Evolutionary conservation across 2,888 invertebrate genomes (phyloP), one percentile per base, ranked within the genome.

Genomic region (Tridacna gigas): DNA sequence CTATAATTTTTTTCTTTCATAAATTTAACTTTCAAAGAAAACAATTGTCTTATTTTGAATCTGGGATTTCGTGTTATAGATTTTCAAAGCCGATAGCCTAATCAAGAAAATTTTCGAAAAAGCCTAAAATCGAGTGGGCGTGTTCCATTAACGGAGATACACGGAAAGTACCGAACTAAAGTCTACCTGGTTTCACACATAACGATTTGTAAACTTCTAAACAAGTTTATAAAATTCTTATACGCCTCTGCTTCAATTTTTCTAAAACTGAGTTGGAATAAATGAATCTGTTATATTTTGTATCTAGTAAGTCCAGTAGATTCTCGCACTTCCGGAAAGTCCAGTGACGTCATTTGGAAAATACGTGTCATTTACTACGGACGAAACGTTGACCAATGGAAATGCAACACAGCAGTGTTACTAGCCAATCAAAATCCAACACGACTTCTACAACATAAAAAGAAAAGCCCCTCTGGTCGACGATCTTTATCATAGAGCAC

Each of bases 371-470:
- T 80, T 86, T 65, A 81, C 71, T 82, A 56, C 65, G 76, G 47
- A 60, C 67, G 75, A 82, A 77, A 88, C 87, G 87, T 89, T 82
- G 81, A 79, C 89, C 89, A 89, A 89, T 89, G 77, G 84, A 74
- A 89, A 74, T 60, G 15, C 60, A 82, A 80, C 89, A 88, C 88
- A 88, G 79, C 61, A 66, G 82, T 74, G 60, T 51, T 51, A 66
- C 71, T 74, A 77, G 45, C 89, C 89, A 89, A 89, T 88, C 76
- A 80, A 37, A 84, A 85, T 61, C 74, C 73, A 83, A 86, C 89
- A 89, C 89, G 89, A 89, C 75, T 78, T 77, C 47, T 28, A 56
- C 15, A n/a, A 11, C 51, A 47, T 25, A 25, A 71, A 51, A 47
- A 56, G 71, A 67, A 75, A 79, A 76, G 45, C 48, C 37, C 37